Conservation (phyloP, 2,888 invertebrate species). For the Labia minor region DNA sequence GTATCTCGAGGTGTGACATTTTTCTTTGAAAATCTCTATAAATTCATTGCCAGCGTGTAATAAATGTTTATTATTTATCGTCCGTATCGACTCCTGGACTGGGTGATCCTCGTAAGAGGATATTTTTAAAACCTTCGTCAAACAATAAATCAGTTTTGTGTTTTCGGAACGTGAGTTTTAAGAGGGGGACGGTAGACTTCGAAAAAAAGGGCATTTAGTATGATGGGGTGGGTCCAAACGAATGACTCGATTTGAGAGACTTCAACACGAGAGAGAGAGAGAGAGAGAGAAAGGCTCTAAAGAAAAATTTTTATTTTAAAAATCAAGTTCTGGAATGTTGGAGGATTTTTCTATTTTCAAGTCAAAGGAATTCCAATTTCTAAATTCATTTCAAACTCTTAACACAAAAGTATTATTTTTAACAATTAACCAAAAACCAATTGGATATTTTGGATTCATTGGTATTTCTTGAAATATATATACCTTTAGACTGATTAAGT, state of each 20-base stretch:
- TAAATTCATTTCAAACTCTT: not conserved
- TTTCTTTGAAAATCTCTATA: not conserved
- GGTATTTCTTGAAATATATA: too few relatives aligned
- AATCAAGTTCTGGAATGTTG: not conserved
- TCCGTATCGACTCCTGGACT: not conserved
- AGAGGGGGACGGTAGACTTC: not conserved
- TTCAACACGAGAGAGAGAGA: too few relatives aligned
- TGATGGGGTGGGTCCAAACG: not conserved
- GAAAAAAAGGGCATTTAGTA: not conserved
- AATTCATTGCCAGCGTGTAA: not conserved
- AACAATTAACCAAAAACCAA: too few relatives aligned
- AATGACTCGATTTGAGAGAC: not conserved
- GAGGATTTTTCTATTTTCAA: not conserved
- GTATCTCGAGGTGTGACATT: not conserved
- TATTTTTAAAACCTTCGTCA: constrained; percentile 4
- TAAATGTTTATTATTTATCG: constrained; percentile 13
- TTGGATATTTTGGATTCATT: too few relatives aligned
- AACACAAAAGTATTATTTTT: too few relatives aligned
- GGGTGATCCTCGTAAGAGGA: not conserved
- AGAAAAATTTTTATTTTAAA: not conserved
- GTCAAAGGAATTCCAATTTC: not conserved
- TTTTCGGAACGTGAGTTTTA: not conserved
- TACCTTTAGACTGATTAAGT: too few relatives aligned
- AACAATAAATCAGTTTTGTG: constrained; percentile 13
- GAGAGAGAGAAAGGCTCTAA: not conserved